Evolutionary conservation across 2,113 vertebrate genomes (phyloP).

Genomic region (Dendrocopos noguchii): DNA sequence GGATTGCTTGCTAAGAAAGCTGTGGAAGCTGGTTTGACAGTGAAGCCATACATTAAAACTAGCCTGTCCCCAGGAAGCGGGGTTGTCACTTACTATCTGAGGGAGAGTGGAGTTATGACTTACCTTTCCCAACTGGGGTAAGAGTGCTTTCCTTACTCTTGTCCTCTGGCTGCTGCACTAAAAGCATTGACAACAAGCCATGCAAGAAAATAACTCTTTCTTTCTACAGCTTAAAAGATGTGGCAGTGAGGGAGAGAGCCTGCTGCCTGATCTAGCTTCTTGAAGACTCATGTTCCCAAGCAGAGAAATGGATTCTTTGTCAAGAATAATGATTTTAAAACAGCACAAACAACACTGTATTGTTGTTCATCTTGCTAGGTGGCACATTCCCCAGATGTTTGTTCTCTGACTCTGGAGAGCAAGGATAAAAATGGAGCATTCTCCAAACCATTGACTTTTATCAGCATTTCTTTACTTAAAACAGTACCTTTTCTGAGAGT

Average conservation of each 20-base stretch:
- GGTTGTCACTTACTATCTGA: slow-evolving; percentile 96
- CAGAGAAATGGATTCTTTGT: background rate
- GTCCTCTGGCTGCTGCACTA: background rate
- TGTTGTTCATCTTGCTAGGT: background rate
- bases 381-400: background rate
- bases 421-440: background rate
- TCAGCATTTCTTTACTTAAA: background rate
- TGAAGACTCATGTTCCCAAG: background rate
- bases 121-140: slow-evolving; percentile 88
- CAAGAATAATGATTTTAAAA: background rate
- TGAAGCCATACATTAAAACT: slow-evolving; percentile 97
- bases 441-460: background rate
- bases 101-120: slow-evolving; percentile 93
- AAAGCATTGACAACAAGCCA: background rate
- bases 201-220: background rate
- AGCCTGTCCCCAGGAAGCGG: slow-evolving; percentile 97
- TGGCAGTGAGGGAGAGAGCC: background rate
- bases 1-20: slow-evolving; percentile 95
- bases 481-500: background rate
- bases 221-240: background rate
- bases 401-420: background rate
- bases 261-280: background rate
- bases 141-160: slow-evolving; percentile 23
- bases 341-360: background rate
- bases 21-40: slow-evolving; percentile 84